Base-by-base conservation (phyloP, 2,888 invertebrate genomes). In the Caradrina kadenii region DNA sequence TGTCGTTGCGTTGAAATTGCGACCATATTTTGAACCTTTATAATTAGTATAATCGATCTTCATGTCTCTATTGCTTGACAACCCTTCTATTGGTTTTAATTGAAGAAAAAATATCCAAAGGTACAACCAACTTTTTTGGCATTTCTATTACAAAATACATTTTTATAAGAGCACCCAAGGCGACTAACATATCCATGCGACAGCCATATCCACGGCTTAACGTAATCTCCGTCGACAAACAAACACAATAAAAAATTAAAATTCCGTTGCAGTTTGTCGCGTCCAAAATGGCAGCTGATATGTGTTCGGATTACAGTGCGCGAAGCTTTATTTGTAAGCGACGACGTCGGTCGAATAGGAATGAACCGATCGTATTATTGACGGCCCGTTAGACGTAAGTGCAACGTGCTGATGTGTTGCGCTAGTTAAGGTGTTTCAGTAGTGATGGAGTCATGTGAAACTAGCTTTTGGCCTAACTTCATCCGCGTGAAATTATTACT, bases 341-440 rank as follows among this genome's bases (percentile, higher is more conserved):
- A 62, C 61, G 79, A 62, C 71, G 78, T 75, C 74, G 75, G 72
- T 73, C 86, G 80, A 79, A 85, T 82, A 77, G 79, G 72, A 80
- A 83, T 87, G 80, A 76, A 79, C 49, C 77, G 77, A 60, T 76
- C 81, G 67, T 72, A 67, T 81, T 85, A 85, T 75, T 76, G 70
- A 66, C 82, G 66, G 66, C 17, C 75, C 75, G 84, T 72, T 82
- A 71, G 68, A 55, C 52, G 42, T 63, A 67, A 81, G 72, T 61
- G 81, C 77, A 76, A 45, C 31, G 63, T 68, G 54, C 52, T 56
- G 63, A 62, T 71, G 49, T 42, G 19, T 22, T 21, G 19, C 21
- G 7, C 1, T 8, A 54, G n/a, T 42, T 50, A 19, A 58, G 45
- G 31, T 42, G 39, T 42, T 42, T 42, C 7, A 42, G 42, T 42